Base-by-base conservation (phyloP, 2,797 vertebrate genomes). In the Coracias cyanogaster region DNA sequence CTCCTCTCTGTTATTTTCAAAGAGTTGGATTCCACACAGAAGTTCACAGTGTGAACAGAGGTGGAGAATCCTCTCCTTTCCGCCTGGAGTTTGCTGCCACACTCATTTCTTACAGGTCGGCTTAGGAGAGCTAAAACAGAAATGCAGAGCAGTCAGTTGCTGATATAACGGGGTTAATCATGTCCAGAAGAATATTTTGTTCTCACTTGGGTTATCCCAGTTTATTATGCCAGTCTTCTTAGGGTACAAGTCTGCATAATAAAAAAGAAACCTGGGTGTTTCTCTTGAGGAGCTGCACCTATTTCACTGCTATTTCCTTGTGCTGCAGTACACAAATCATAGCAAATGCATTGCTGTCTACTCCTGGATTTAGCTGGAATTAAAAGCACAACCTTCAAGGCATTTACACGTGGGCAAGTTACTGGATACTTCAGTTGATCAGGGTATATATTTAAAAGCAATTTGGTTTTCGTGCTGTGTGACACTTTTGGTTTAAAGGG, bases 361-460 rank as follows among this genome's bases (percentile, higher is more conserved):
- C 77, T 80, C 1, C 69, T 72, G 82, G 49, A 22, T 60, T n/a
- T 6, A 67, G 55, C 4, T n/a, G 74, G 37, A 60, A 33, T 18
- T 52, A 45, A 20, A 79, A 91, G 35, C 26, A 48, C 51, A 77
- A 51, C 48, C 21, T 54, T n/a, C 12, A 20, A 55, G 28, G 37
- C 29, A 3, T 26, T 81, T 26, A 35, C 39, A 10, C 0, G 0
- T 26, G 37, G 43, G 2, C 55, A 10, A n/a, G n/a, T n/a, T 55
- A 31, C n/a, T 49, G 67, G 33, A 22, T 0, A 8, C 49, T 48
- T 25, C 55, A 26, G 14, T 41, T n/a, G 25, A 51, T 37, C 3
- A 10, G 67, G 11, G 31, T 82, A 8, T 37, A 22, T 57, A 37
- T 76, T 82, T 73, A 57, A 90, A 91, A 86, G 29, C 20, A 29